Evolutionary conservation across 1,140 invertebrate genomes (phyloP).

Genomic region (Hyposmocoma kahamanoa): DNA sequence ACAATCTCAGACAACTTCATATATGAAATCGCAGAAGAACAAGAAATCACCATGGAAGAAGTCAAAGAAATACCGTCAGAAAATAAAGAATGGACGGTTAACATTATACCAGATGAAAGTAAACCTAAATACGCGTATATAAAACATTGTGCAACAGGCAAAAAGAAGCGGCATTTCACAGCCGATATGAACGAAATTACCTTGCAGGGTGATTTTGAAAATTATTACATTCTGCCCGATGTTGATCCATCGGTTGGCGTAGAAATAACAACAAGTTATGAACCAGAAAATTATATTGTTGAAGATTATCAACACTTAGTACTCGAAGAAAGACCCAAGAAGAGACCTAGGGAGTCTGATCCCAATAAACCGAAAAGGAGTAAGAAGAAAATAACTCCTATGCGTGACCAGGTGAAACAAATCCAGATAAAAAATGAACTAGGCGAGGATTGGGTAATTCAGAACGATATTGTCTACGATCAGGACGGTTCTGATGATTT

Average conservation of each 20-base stretch:
- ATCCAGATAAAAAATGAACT: slow-evolving; percentile 36
- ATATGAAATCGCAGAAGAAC: slow-evolving; percentile 63
- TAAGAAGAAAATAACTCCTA: slow-evolving; percentile 24
- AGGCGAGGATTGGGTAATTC: slow-evolving; percentile 49
- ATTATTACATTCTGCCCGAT: slow-evolving; percentile 59
- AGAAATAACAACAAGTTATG: slow-evolving; percentile 55
- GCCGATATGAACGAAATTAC: slow-evolving; percentile 59
- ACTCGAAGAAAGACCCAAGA: slow-evolving; percentile 45
- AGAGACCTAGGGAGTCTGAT: slow-evolving; percentile 33
- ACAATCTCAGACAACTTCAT: slow-evolving; percentile 56
- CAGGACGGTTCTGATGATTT: slow-evolving; percentile 41
- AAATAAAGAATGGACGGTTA: slow-evolving; percentile 51
- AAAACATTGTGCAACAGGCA: slow-evolving; percentile 52
- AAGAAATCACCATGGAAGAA: slow-evolving; percentile 62
- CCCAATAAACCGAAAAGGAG: slow-evolving; percentile 25
- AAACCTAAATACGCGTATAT: slow-evolving; percentile 62
- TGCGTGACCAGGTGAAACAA: slow-evolving; percentile 37
- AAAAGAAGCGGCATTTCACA: slow-evolving; percentile 59
- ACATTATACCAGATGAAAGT: slow-evolving; percentile 48
- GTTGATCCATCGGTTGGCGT: slow-evolving; percentile 55
- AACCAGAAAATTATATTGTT: slow-evolving; percentile 53
- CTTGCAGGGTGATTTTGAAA: slow-evolving; percentile 53
- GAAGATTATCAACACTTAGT: slow-evolving; percentile 55
- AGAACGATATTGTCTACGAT: slow-evolving; percentile 41
- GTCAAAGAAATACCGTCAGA: slow-evolving; percentile 53